Percentiles rank a stretch among this genome's conserved stretches.
Evolutionary conservation across 92 coral and sea anemone genomes (phyloP).

Genomic region (Muricea muricata): DNA sequence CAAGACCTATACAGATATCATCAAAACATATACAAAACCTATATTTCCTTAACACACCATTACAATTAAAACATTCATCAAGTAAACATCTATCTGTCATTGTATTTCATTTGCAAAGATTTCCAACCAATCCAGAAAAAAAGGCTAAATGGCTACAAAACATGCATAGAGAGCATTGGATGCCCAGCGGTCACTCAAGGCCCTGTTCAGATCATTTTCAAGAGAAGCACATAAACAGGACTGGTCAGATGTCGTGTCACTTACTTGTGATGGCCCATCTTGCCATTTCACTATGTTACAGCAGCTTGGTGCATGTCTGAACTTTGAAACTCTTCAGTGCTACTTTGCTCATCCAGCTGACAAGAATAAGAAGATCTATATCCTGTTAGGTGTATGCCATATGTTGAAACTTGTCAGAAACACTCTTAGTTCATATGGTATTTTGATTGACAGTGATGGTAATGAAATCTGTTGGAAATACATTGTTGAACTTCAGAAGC

Average conservation of each 20-base stretch:
- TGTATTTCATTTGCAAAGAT: background rate
- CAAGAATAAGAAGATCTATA: background rate
- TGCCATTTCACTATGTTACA: conserved; percentile 21
- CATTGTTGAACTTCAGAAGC: background rate
- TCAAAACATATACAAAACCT: background rate
- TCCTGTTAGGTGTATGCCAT: conserved; percentile 26
- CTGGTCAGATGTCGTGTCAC: background rate
- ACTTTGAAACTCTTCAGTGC: background rate
- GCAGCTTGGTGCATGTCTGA: conserved; percentile 12
- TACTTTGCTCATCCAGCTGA: conserved; percentile 19
- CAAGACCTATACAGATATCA: no score
- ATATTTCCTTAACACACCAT: background rate
- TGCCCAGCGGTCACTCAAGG: background rate
- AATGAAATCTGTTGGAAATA: conserved; percentile 8
- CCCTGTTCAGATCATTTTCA: conserved; percentile 14
- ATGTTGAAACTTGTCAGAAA: conserved; percentile 31
- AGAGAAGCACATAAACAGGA: background rate
- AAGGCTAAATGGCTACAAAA: background rate
- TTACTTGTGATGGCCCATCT: conserved; percentile 41
- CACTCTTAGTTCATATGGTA: background rate
- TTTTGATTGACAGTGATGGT: conserved; percentile 10
- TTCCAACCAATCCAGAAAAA: background rate
- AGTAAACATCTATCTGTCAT: background rate
- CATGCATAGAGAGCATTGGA: conserved; percentile 9
- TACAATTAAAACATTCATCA: background rate